Percentiles rank a stretch among this genome's conserved stretches.
Evolutionary conservation across 1,140 invertebrate species (phyloP).

Genomic region (Hyles euphorbiae): DNA sequence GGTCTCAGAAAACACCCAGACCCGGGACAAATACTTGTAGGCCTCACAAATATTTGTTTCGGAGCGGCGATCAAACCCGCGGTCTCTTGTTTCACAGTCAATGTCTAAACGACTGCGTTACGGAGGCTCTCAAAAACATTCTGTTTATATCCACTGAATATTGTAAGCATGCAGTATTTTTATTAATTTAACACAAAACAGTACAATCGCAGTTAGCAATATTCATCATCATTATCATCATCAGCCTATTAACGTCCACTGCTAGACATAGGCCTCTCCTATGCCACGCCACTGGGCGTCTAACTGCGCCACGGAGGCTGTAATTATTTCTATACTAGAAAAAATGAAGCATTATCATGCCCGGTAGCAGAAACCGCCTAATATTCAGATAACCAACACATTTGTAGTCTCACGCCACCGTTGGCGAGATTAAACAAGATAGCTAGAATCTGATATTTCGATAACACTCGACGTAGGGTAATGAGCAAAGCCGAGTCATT

Average conservation of each 20-base stretch:
- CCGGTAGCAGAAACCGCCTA: too few species aligned
- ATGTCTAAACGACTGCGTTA: too few species aligned
- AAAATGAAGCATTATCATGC: too few species aligned
- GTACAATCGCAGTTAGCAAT: not conserved
- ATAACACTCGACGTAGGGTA: slow-evolving; percentile 41
- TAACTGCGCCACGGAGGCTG: not conserved
- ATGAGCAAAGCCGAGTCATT: slow-evolving; percentile 65
- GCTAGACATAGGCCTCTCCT: not conserved
- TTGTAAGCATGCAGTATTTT: not conserved
- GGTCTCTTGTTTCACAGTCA: too few species aligned
- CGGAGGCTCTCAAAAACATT: too few species aligned
- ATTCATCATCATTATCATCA: not conserved
- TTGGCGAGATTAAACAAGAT: slow-evolving; percentile 14
- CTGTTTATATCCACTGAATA: not conserved
- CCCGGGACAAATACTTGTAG: too few species aligned
- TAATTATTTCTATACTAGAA: too few species aligned
- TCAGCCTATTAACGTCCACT: too few species aligned
- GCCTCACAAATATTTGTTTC: too few species aligned
- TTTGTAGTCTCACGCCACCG: slow-evolving; percentile 14
- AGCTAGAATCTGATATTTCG: slow-evolving; percentile 40
- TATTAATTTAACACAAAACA: not conserved
- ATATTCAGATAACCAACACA: slow-evolving; percentile 1
- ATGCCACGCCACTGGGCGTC: not conserved
- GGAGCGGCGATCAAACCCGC: too few species aligned
- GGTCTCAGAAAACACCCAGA: too few species aligned